Evolutionary conservation across 2,888 invertebrate species (phyloP).

Genomic region (Machimus atricapillus): DNA sequence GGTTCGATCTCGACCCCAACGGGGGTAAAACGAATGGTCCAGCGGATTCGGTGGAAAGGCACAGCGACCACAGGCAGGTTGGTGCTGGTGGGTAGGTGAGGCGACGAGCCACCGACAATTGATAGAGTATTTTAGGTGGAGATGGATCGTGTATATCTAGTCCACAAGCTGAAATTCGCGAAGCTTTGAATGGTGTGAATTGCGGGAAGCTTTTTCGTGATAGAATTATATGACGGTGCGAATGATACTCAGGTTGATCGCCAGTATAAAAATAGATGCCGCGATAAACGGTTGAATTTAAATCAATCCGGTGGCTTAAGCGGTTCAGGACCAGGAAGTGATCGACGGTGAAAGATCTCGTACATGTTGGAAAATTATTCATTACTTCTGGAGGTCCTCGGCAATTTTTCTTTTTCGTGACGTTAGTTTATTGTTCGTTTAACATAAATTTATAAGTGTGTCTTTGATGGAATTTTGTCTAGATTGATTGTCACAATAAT

Average conservation of each 20-base stretch:
- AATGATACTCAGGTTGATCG: background rate
- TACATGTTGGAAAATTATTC: background rate
- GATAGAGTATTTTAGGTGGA: background rate
- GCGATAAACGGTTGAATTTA: constrained; percentile 42
- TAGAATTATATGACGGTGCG: background rate
- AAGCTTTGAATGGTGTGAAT: background rate
- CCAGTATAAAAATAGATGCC: constrained; percentile 39
- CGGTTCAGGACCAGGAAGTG: background rate
- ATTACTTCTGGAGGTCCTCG: background rate
- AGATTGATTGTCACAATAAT: background rate
- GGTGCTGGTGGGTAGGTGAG: background rate
- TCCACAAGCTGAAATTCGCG: constrained; percentile 24
- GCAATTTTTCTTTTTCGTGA: background rate
- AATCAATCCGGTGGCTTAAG: background rate
- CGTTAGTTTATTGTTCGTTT: background rate
- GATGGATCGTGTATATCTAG: constrained; percentile 4
- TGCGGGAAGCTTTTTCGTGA: constrained; percentile 2
- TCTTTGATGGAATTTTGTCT: background rate
- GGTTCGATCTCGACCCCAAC: background rate
- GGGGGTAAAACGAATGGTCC: background rate
- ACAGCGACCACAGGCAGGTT: background rate
- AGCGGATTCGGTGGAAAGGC: background rate
- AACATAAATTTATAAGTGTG: background rate
- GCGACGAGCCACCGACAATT: background rate
- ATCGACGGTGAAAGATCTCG: background rate